Evolutionary conservation across 2,113 vertebrate species (phyloP).

Genomic region (Lepisosteus oculatus): DNA sequence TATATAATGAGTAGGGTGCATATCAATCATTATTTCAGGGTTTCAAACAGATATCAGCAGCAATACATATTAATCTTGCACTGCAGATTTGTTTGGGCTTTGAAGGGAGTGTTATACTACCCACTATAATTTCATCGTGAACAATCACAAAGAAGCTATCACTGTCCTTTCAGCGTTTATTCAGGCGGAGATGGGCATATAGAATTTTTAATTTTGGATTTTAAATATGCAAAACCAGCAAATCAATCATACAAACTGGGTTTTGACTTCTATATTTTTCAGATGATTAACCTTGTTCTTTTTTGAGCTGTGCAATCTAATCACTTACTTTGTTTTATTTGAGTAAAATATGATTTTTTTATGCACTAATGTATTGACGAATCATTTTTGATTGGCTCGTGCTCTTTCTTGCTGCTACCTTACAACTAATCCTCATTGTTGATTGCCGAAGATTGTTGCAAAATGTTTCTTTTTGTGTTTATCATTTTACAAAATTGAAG

Average conservation of each 20-base stretch:
- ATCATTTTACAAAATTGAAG: no score
- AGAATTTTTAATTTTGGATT: no score
- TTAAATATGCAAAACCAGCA: not conserved
- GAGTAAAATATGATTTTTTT: constrained; percentile 44
- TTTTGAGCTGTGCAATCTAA: constrained; percentile 18
- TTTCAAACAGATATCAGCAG: no score
- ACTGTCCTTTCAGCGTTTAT: no score
- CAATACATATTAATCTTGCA: no score
- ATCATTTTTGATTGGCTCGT: constrained; percentile 64
- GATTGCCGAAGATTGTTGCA: constrained; percentile 52
- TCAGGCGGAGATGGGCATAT: no score
- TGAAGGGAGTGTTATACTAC: no score
- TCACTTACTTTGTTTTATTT: constrained; percentile 34
- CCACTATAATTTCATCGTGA: no score
- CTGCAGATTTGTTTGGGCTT: no score
- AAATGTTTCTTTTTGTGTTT: constrained; percentile 23
- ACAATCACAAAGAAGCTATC: no score
- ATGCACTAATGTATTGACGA: constrained; percentile 74
- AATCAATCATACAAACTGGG: not conserved
- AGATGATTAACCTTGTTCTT: constrained; percentile 31
- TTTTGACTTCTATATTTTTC: constrained; percentile 7
- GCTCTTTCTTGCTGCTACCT: constrained; percentile 97
- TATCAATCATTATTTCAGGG: no score
- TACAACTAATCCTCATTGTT: constrained; percentile 86
- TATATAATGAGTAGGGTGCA: no score